Evolutionary conservation across 2,113 vertebrate species (phyloP), one percentile per base, ranked within the genome.

Genomic region (Zapus hudsonius): DNA sequence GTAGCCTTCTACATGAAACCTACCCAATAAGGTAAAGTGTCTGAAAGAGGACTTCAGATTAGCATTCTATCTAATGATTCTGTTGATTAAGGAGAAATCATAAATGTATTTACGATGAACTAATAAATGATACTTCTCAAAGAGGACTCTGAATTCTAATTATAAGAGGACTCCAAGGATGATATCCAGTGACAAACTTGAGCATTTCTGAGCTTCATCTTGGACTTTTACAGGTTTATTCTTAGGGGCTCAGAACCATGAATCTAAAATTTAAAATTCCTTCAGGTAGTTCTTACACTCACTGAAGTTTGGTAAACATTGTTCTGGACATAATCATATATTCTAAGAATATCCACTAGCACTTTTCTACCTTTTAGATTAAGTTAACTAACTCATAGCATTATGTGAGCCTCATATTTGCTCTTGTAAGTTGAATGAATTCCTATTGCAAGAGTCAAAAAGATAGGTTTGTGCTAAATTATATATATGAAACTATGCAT

Each of bases 301-400:
- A 81, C 7, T 73, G 8, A 89, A 55, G 52, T 92, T 69, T 92
- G 64, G 69, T 79, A 83, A 75, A 83, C 57, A 59, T 15, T 57
- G 40, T 55, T 27, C 4, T 86, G 25, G 44, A 27, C 69, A 42
- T 89, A 87, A 92, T 29, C 70, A 79, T 9, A 22, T 27, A 82
- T 15, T 23, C 75, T n/a, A 72, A 95, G 87, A 19, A 25, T 64
- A 85, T 83, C 80, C 92, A 83, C n/a, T 44, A 86, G 47, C 2
- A 88, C 38, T 76, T 91, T 20, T 57, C 52, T 80, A 93, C 75
- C 90, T 31, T 93, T 78, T 75, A 42, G 59, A 22, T n/a, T 70
- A 95, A 86, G 40, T 94, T 66, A 96, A 89, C 52, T 86, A 89
- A 93, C 90, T 25, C 42, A 67, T 64, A 76, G 40, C 84, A 90